Base-by-base conservation (phyloP, 2,113 vertebrate species). In the Pipa parva region DNA sequence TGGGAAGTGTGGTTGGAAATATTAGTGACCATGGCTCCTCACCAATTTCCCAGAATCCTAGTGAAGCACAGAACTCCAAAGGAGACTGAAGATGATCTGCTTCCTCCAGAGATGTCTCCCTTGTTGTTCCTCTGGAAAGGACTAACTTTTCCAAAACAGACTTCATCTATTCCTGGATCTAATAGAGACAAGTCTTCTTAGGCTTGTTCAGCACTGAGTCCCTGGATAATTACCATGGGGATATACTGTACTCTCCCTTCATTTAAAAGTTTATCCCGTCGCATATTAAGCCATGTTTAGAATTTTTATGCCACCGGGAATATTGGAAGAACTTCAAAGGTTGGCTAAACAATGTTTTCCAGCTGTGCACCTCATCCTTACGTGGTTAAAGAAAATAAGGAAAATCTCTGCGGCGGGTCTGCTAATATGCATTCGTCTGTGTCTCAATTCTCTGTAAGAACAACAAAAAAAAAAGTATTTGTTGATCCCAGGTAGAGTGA, bases 1-100 rank as follows among this genome's bases (percentile, higher is more conserved):
- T 33, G 28, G 51, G 66, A 70, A 20, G 66, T 70, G 36, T 70
- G 57, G 26, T 70, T 70, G 18, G 66, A 70, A 58, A 54, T 70
- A 20, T 70, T 70, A 26, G 17, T 11, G 49, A 61, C 25, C 66
- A 70, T 70, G 66, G 57, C 46, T 52, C 48, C 48, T 25, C 20
- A 10, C 6, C 64, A 49, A 27, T n/a, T 36, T 2, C 29, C 21
- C 31, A 45, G 24, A 61, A 29, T 46, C 51, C 59, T 42, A 25
- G 45, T 51, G 57, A 63, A 42, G 49, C 58, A 61, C 33, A 60
- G 24, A 36, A 51, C 18, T 12, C 24, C 12, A 21, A 31, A 50
- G 9, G 37, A 36, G n/a, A n/a, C n/a, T 13, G 55, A 45, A 21
- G 13, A n/a, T 29, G 3, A 17, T 54, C 25, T 26, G 4, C 1